phyloP scores from a whole-genome alignment of 2,888 invertebrate genomes.

The Stomorhina lunata region DNA sequence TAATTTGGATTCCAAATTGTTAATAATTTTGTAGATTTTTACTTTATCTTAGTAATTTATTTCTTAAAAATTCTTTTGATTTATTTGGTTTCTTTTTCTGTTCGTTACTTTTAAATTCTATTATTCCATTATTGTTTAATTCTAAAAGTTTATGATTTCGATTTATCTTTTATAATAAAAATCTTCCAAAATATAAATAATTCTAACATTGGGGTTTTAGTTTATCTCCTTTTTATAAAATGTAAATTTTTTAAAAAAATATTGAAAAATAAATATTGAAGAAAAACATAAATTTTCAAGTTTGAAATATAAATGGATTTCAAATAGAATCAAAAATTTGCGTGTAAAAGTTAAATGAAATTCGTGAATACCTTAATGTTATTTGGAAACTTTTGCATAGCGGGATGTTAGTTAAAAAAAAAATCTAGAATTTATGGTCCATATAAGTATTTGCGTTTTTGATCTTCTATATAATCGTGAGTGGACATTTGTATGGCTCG shows the following conservation, averaged over 20 bases:
- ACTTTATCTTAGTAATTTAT: not conserved
- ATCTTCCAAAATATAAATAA: conserved; percentile 20
- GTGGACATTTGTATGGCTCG: conserved; percentile 80
- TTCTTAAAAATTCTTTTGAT: not conserved
- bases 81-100: conserved; percentile 13
- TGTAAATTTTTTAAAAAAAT: not conserved
- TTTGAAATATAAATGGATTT: conserved; percentile 1
- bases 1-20: conserved; percentile 1
- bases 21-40: not conserved
- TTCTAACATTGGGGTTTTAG: not conserved
- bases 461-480: conserved; percentile 79
- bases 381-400: conserved; percentile 41
- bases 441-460: conserved; percentile 76
- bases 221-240: not conserved
- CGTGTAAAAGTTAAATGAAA: conserved; percentile 10
- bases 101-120: not conserved
- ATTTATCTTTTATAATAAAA: not conserved
- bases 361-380: conserved; percentile 35
- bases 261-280: not conserved
- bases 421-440: conserved; percentile 70
- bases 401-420: not conserved
- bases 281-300: conserved; percentile 1
- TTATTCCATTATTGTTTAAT: not conserved
- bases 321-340: not conserved
- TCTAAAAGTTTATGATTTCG: not conserved